Base-by-base conservation (phyloP, 2,113 vertebrate genomes). In the Mustelus asterias region DNA sequence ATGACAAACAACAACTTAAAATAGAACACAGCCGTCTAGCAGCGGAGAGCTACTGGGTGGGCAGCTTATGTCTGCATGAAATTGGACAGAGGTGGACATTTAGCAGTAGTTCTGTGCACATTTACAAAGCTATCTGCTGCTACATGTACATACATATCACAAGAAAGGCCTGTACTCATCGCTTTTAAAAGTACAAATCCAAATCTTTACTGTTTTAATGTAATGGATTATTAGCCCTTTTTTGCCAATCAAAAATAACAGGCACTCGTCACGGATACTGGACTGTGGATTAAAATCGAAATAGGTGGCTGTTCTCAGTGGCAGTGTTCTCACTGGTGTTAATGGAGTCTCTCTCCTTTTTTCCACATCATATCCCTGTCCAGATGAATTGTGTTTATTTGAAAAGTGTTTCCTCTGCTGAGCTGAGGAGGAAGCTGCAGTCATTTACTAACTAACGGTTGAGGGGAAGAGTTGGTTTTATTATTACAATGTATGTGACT, bases 1-100 rank as follows among this genome's bases (percentile, higher is more conserved):
- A 65, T 92, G 89, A 65, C 33, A n/a, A 93, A 67, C 78, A 83
- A 41, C 80, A 37, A 93, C 89, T 65, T 67, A 67, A 93, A 93
- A 93, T 93, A 93, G 89, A 65, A 65, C 26, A 3, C 6, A 83
- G 80, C 37, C 37, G 7, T 67, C 60, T 20, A 83, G 80, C 14
- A 20, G 54, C 16, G 5, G 20, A 92, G 11, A 18, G 29, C n/a
- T 92, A n/a, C 33, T 63, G 88, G 60, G 5, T 33, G n/a, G 60
- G 89, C 13, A 37, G 37, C 60, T 83, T 83, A 22, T 93, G 60
- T 22, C 89, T 37, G 18, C 37, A 16, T 65, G 60, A 37, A 22
- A 65, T 13, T 60, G 3, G 13, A 63, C 29, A 18, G 33, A 3
- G 4, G 14, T 65, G 60, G 33, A 63, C 16, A 93, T 65, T 41